These are phyloP conservation scores for Urophycis tenuis DNA, from an alignment of 2,797 vertebrate species.

Conservation along the genomic window DNA sequence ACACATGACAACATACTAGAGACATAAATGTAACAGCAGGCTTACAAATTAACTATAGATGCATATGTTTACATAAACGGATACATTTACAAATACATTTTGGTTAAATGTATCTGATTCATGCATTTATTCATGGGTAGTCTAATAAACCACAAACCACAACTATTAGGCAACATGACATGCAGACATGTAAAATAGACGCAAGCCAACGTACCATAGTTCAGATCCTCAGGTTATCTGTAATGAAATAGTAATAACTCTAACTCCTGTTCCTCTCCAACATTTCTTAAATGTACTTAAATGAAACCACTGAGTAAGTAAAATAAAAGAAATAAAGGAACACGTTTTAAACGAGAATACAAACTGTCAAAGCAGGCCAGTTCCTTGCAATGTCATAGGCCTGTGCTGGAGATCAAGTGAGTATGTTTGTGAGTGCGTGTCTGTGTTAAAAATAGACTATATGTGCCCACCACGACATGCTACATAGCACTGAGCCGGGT, in stretches of 20 bases:
- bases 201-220: neutral
- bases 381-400: neutral
- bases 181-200: neutral
- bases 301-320: conserved; percentile 45
- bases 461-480: neutral
- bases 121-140: neutral
- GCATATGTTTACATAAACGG: neutral
- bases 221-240: neutral
- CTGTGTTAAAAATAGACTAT: neutral
- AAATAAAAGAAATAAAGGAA: neutral
- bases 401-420: neutral
- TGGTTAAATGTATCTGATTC: neutral
- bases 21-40: neutral
- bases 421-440: neutral
- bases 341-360: neutral
- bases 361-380: neutral
- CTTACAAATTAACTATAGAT: neutral
- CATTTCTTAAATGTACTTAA: neutral
- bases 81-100: too few species aligned
- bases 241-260: neutral
- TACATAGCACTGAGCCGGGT: too few species aligned
- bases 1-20: neutral
- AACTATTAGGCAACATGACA: neutral
- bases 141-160: neutral
- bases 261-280: neutral